phyloP scores from a whole-genome alignment of 2,797 vertebrate species.

The Gadopsis bispinosus region DNA sequence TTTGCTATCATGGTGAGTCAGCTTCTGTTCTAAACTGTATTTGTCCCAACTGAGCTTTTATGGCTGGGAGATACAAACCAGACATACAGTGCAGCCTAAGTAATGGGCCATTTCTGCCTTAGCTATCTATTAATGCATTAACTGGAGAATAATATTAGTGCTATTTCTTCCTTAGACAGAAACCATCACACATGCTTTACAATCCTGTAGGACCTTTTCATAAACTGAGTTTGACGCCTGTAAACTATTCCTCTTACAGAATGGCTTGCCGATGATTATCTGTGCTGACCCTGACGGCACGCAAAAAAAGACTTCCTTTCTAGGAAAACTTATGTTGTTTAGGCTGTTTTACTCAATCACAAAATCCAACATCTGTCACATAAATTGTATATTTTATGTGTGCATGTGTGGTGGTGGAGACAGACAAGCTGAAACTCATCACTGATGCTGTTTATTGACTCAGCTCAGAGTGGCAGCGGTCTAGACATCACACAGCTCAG shows the following conservation, averaged over 20 bases:
- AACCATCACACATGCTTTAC: conserved; percentile 31
- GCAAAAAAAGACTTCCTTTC: conserved; percentile 19
- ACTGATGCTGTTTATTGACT: conserved; percentile 70
- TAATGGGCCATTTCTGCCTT: conserved; percentile 36
- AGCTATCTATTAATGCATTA: conserved; percentile 46
- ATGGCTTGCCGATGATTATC: conserved; percentile 41
- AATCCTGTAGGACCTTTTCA: conserved; percentile 21
- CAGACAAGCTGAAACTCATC: conserved; percentile 63
- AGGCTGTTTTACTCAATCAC: conserved; percentile 14
- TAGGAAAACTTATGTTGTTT: conserved; percentile 5
- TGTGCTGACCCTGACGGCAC: background rate
- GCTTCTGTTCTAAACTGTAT: conserved; percentile 41
- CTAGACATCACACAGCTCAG: conserved; percentile 58
- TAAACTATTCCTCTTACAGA: conserved; percentile 46
- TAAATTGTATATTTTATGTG: conserved; percentile 41
- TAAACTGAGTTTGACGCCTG: conserved; percentile 41
- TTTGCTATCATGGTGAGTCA: conserved; percentile 44
- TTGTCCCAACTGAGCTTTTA: conserved; percentile 35
- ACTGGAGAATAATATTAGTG: conserved; percentile 61
- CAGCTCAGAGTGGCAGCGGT: conserved; percentile 52
- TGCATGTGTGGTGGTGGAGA: conserved; percentile 21
- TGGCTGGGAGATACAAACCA: conserved; percentile 51
- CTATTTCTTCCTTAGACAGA: conserved; percentile 36
- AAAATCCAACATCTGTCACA: conserved; percentile 42
- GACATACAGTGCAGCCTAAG: conserved; percentile 27